Base-by-base conservation (phyloP, 2,797 vertebrate genomes). In the Sphaeramia orbicularis region DNA sequence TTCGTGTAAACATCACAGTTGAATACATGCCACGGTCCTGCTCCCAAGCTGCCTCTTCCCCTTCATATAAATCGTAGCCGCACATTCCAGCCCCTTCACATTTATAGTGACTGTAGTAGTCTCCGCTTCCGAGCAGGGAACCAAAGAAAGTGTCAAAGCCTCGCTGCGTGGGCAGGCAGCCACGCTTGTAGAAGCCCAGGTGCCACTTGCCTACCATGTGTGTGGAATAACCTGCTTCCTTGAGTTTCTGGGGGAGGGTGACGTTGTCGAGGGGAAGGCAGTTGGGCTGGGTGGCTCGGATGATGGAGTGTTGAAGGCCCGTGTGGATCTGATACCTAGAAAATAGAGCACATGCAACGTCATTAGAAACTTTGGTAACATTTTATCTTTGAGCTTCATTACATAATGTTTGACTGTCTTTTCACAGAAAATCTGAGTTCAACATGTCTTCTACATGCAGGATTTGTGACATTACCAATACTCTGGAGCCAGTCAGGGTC, bases 121-220 rank as follows among this genome's bases (percentile, higher is more conserved):
- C 97, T 0, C 96, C 98, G 0, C 97, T 99, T 65, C 98, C 98
- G 5, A 98, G 82, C 16, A 99, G 94, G 0, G 95, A 98, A 52
- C 98, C 98, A 0, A 99, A 99, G 90, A 99, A 99, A 1, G 95
- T 95, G 87, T 99, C 95, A 0, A 99, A 99, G 0, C 98, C 98
- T 24, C 97, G 95, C 64, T 95, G 95, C 0, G 97, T 99, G 70
- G 98, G 98, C 92, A 99, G 93, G 86, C 97, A 99, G 72, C 95
- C 95, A 8, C 95, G 94, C 74, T 96, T 96, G 84, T 98, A 99
- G 86, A 99, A 99, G 0, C 98, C 98, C 79, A 99, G 87, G 85
- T 99, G 98, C 98, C 98, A 99, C 87, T 99, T 99, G 65, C 98
- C 98, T 74, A 99, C 96, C 98, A 99, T 99, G 78, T 99, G 96